phyloP scores from a whole-genome alignment of 2,113 vertebrate species.

The Alouatta palliata region DNA sequence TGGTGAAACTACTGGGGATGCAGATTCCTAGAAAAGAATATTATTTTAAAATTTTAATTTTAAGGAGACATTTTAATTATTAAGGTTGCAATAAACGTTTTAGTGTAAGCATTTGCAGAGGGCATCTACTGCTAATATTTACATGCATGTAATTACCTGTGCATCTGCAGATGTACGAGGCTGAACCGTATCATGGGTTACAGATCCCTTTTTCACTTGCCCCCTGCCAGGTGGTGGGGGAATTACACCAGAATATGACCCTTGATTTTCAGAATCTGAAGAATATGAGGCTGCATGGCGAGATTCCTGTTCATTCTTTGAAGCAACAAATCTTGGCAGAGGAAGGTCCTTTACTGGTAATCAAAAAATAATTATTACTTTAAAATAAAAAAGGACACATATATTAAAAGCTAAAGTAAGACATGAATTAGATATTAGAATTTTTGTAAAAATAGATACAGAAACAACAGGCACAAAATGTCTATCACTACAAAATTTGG shows the following conservation, averaged over 20 bases:
- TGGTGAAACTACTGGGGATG: slow-evolving; percentile 96
- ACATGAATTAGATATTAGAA: background rate
- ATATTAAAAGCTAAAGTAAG: background rate
- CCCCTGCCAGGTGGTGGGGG: slow-evolving; percentile 94
- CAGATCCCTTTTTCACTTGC: slow-evolving; percentile 95
- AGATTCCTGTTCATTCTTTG: slow-evolving; percentile 95
- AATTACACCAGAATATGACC: slow-evolving; percentile 94
- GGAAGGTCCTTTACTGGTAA: slow-evolving; percentile 95
- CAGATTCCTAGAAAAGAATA: slow-evolving; percentile 90
- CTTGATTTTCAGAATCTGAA: slow-evolving; percentile 93
- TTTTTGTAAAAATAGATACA: background rate
- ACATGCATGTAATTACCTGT: slow-evolving; percentile 87
- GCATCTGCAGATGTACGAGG: slow-evolving; percentile 89
- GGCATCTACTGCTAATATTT: background rate
- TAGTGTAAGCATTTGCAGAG: background rate
- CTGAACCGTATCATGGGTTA: slow-evolving; percentile 92
- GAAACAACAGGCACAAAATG: background rate
- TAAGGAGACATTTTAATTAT: background rate
- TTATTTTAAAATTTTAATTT: slow-evolving; percentile 60
- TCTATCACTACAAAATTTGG: background rate
- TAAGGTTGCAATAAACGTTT: background rate
- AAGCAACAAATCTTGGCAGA: slow-evolving; percentile 93
- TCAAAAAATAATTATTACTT: slow-evolving; percentile 40
- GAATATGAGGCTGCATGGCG: slow-evolving; percentile 90
- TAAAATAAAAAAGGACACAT: background rate